phyloP scores from a whole-genome alignment of 2,888 invertebrate genomes.

The Cynaeus angustus region DNA sequence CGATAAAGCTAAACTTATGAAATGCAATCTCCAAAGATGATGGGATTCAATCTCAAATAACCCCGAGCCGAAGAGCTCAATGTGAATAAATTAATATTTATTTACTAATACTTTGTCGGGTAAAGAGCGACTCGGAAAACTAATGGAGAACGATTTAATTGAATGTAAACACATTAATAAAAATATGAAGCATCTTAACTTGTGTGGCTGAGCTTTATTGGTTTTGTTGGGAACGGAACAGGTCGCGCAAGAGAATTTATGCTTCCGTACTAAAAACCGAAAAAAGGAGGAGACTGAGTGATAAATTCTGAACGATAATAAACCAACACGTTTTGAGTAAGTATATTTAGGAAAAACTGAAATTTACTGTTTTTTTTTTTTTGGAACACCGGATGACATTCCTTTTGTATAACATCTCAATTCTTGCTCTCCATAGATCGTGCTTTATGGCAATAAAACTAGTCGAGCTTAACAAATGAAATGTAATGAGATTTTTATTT shows the following conservation, averaged over 20 bases:
- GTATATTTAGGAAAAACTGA: constrained; percentile 2
- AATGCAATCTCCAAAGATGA: constrained; percentile 61
- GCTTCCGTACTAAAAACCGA: constrained; percentile 10
- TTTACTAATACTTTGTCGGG: constrained; percentile 52
- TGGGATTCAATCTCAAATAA: constrained; percentile 61
- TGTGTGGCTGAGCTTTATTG: constrained; percentile 9
- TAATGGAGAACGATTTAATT: constrained; percentile 42
- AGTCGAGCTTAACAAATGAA: background rate
- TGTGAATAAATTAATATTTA: constrained; percentile 60
- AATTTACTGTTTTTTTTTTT: background rate
- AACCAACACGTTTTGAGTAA: background rate
- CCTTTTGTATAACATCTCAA: too few relatives aligned
- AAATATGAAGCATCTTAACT: constrained; percentile 23
- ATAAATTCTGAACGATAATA: constrained; percentile 13
- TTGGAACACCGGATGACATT: too few relatives aligned
- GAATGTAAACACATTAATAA: constrained; percentile 48
- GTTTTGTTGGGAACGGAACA: constrained; percentile 2
- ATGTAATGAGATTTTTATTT: constrained; percentile 2
- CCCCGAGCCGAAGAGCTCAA: constrained; percentile 56
- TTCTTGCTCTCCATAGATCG: too few relatives aligned
- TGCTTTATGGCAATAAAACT: background rate
- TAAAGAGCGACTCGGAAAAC: constrained; percentile 17
- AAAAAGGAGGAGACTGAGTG: constrained; percentile 13
- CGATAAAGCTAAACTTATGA: constrained; percentile 59
- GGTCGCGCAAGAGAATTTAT: constrained; percentile 8